A percentile compares a stretch with the other conserved stretches of the same genome.
These are phyloP conservation scores for Drosophila nebulosa DNA, from an alignment of 1,140 invertebrate species.

Conservation along the genomic window DNA sequence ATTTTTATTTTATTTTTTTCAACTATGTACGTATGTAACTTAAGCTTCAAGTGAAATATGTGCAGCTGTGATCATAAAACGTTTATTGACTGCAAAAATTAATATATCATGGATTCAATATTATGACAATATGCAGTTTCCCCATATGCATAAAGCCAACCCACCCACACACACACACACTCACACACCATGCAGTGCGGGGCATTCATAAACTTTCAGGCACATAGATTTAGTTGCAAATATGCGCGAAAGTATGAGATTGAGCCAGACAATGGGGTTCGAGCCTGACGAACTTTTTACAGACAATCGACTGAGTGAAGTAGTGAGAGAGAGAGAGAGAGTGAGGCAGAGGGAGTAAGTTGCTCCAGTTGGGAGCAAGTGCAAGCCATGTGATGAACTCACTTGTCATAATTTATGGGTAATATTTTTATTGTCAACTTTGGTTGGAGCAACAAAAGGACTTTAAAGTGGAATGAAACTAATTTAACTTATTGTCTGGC, in stretches of 20 bases:
- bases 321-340: too few relatives aligned
- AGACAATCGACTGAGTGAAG: slow-evolving; percentile 15
- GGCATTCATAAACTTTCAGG: slow-evolving; percentile 48
- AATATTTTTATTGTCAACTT: slow-evolving; percentile 65
- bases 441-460: background rate
- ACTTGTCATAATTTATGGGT: slow-evolving; percentile 70
- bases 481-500: slow-evolving; percentile 58
- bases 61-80: slow-evolving; percentile 71
- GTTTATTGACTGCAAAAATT: slow-evolving; percentile 77
- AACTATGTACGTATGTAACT: background rate
- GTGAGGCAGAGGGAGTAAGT: background rate
- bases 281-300: slow-evolving; percentile 59
- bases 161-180: slow-evolving; percentile 6
- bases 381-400: slow-evolving; percentile 69
- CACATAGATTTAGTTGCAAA: slow-evolving; percentile 65
- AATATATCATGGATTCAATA: slow-evolving; percentile 77
- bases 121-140: slow-evolving; percentile 70
- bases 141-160: background rate
- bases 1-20: background rate
- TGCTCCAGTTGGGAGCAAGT: slow-evolving; percentile 28
- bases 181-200: background rate
- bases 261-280: background rate
- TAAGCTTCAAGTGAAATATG: slow-evolving; percentile 38
- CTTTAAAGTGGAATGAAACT: slow-evolving; percentile 21
- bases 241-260: slow-evolving; percentile 22